These are phyloP conservation scores for Anguilla marmorata DNA, from an alignment of 2,797 vertebrate genomes.

Conservation along the genomic window DNA sequence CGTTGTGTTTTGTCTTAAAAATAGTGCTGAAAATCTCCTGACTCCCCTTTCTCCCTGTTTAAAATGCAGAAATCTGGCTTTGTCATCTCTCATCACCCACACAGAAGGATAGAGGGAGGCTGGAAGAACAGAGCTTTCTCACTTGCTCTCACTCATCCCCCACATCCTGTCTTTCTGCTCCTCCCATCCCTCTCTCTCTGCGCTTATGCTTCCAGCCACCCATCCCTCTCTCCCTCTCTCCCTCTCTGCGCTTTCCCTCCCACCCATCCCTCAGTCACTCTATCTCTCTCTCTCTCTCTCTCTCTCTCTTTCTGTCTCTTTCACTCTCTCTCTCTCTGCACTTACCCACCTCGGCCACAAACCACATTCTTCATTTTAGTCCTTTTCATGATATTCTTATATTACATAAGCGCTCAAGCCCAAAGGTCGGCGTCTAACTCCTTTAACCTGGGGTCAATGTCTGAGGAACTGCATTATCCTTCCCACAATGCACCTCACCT, in stretches of 20 bases:
- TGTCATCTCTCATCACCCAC: background rate
- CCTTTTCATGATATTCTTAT: background rate
- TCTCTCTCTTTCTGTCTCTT: background rate
- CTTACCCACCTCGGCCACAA: background rate
- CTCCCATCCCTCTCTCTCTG: background rate
- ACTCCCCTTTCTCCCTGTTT: background rate
- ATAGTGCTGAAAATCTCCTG: background rate
- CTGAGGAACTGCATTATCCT: background rate
- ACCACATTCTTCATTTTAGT: background rate
- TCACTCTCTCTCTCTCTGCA: background rate
- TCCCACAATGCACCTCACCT: background rate
- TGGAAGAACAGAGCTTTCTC: background rate
- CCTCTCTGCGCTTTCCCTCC: background rate
- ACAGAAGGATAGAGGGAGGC: background rate
- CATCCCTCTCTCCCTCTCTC: background rate
- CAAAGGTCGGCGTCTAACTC: background rate
- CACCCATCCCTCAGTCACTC: background rate
- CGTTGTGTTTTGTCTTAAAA: background rate
- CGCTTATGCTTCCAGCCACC: background rate
- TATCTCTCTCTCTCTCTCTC: background rate
- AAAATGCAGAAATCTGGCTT: constrained; percentile 1
- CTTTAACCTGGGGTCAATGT: background rate
- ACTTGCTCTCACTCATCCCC: background rate
- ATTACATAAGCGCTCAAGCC: background rate
- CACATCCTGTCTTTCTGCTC: background rate